Conservation (phyloP, 2,888 invertebrate genomes). For the Phragmatobia fuliginosa region DNA sequence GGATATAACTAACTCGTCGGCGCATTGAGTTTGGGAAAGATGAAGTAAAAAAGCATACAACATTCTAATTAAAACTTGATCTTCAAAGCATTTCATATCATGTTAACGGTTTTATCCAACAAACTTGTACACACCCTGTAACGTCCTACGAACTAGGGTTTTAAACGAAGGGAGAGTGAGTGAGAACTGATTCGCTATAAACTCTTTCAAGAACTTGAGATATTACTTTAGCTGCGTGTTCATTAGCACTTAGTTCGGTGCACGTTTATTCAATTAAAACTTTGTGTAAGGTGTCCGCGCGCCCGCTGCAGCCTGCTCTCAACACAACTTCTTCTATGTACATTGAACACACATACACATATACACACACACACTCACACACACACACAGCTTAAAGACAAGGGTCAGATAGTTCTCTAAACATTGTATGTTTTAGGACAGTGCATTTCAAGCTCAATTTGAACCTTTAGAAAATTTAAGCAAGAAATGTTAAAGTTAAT, state of each 20-base stretch:
- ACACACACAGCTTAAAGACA: not conserved
- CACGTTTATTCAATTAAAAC: slow-evolving; percentile 13
- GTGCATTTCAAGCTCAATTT: not conserved
- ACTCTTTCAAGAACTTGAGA: not conserved
- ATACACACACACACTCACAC: not conserved
- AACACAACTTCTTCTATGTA: not conserved
- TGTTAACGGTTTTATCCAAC: not conserved
- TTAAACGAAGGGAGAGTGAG: not conserved
- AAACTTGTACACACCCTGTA: not conserved
- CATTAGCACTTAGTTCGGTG: slow-evolving; percentile 4
- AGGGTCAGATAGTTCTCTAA: not conserved
- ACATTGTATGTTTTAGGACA: not conserved
- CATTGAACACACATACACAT: too few species aligned
- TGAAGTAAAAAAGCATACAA: too few species aligned
- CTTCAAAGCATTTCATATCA: not conserved
- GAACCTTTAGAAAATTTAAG: not conserved
- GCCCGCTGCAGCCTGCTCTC: not conserved
- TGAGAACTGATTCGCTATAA: not conserved
- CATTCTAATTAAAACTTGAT: too few species aligned
- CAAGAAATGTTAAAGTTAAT: not conserved
- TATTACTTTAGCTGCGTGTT: not conserved
- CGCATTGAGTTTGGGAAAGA: too few species aligned
- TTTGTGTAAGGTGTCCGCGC: not conserved
- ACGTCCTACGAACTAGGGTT: not conserved
- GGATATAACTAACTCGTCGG: too few species aligned